These are phyloP conservation scores for Manis pentadactyla DNA, from an alignment of 2,797 vertebrate genomes.

Conservation along the genomic window DNA sequence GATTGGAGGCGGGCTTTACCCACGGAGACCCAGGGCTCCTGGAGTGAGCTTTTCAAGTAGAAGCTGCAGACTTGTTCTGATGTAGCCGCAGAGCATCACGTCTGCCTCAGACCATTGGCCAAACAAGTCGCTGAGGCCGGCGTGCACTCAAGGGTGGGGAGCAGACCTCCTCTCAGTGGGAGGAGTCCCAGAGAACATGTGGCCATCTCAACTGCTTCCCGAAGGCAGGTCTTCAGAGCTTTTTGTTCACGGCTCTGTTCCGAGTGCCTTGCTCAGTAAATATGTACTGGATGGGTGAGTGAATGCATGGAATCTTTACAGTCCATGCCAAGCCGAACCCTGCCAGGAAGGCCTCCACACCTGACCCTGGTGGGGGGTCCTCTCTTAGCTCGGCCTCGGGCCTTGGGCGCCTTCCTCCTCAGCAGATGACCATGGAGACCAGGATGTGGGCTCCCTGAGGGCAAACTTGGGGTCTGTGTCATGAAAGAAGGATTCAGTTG, in stretches of 20 bases:
- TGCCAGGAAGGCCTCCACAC: neutral
- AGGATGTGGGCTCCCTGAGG: neutral
- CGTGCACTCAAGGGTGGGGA: neutral
- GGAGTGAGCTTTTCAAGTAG: neutral
- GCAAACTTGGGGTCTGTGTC: neutral
- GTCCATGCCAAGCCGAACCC: neutral
- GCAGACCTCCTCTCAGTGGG: neutral
- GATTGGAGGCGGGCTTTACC: neutral
- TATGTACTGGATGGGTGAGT: neutral
- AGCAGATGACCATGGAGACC: neutral
- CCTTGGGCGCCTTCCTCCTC: neutral
- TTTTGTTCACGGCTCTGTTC: neutral
- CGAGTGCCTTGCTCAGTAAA: neutral
- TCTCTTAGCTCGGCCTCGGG: neutral
- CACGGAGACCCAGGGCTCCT: neutral
- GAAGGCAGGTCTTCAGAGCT: neutral
- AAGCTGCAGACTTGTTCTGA: neutral
- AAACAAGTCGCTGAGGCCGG: neutral
- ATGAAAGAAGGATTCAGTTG: neutral
- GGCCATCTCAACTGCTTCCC: neutral
- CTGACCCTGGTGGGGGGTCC: no score
- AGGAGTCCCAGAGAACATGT: neutral
- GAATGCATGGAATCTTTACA: neutral
- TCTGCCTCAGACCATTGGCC: neutral
- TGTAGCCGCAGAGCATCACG: neutral